Conservation (phyloP, 2,797 vertebrate species). For the Myripristis murdjan region DNA sequence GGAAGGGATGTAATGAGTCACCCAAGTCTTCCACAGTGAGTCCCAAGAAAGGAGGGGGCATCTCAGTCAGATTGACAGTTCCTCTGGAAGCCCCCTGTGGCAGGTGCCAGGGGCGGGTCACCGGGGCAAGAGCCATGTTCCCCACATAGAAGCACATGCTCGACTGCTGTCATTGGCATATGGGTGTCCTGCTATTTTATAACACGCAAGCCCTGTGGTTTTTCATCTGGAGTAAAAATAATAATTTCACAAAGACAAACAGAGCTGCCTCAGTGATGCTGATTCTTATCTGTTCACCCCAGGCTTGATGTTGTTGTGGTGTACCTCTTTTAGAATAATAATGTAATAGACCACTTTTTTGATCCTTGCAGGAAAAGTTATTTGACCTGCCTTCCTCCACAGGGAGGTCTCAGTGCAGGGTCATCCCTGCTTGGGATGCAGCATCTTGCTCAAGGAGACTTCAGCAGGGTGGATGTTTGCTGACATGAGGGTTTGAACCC, state of each 20-base stretch:
- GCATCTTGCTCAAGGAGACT: too few relatives aligned
- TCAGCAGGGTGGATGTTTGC: too few relatives aligned
- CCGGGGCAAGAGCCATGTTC: slow-evolving; percentile 57
- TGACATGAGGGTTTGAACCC: too few relatives aligned
- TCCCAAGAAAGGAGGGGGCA: slow-evolving; percentile 25
- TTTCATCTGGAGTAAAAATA: slow-evolving; percentile 9
- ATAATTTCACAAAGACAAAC: background rate
- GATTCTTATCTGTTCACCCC: slow-evolving; percentile 6
- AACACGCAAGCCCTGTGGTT: slow-evolving; percentile 25
- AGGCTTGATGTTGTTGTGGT: background rate
- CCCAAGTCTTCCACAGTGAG: slow-evolving; percentile 37
- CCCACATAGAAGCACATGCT: slow-evolving; percentile 63
- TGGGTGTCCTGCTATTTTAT: slow-evolving; percentile 13
- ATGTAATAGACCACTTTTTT: too few relatives aligned
- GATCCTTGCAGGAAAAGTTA: slow-evolving; percentile 2
- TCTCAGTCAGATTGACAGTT: slow-evolving; percentile 73
- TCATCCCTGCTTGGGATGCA: slow-evolving; percentile 15
- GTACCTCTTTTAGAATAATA: too few relatives aligned
- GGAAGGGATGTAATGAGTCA: slow-evolving; percentile 47
- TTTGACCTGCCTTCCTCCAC: background rate
- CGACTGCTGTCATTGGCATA: slow-evolving; percentile 63
- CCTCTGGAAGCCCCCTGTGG: slow-evolving; percentile 58
- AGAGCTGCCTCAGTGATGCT: background rate
- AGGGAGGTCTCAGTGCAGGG: slow-evolving; percentile 20
- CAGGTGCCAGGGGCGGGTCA: slow-evolving; percentile 74